A percentile compares a stretch with the other conserved stretches of the same genome.
Evolutionary conservation across 1,140 invertebrate species (phyloP).

Genomic region (Coboldia fuscipes): DNA sequence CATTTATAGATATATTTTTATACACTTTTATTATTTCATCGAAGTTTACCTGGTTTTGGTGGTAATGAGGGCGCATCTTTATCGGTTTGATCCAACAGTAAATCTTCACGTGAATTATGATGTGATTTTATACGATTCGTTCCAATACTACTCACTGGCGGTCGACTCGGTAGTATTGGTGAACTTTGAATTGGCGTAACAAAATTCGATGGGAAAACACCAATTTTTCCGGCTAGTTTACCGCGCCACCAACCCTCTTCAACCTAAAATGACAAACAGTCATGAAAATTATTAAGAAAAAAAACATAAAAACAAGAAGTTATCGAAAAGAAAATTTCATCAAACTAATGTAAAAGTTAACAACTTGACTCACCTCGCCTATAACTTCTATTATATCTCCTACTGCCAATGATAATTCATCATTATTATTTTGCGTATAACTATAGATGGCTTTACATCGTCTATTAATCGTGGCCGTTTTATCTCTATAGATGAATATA

Average conservation of each 20-base stretch:
- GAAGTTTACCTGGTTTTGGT: slow-evolving; percentile 36
- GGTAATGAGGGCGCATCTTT: slow-evolving; percentile 25
- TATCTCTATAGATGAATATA: slow-evolving; percentile 13
- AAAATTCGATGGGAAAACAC: slow-evolving; percentile 88
- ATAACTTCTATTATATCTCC: slow-evolving; percentile 75
- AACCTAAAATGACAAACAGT: slow-evolving; percentile 10
- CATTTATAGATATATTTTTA: too few species aligned
- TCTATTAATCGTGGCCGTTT: slow-evolving; percentile 27
- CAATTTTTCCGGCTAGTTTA: slow-evolving; percentile 44
- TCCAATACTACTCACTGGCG: slow-evolving; percentile 4
- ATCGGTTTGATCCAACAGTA: slow-evolving; percentile 5
- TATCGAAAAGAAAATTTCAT: background rate
- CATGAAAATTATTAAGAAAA: background rate
- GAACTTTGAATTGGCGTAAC: slow-evolving; percentile 42
- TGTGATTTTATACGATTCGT: background rate
- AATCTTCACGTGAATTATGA: slow-evolving; percentile 7
- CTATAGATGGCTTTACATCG: slow-evolving; percentile 72
- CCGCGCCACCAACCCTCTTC: slow-evolving; percentile 85
- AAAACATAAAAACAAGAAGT: background rate
- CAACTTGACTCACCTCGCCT: slow-evolving; percentile 40
- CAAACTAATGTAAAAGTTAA: slow-evolving; percentile 12
- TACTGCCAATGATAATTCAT: slow-evolving; percentile 68
- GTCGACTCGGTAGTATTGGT: slow-evolving; percentile 16
- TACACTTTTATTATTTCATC: too few species aligned
- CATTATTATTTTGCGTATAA: slow-evolving; percentile 77